Base-by-base conservation (phyloP, 2,113 vertebrate species). In the Morone saxatilis region DNA sequence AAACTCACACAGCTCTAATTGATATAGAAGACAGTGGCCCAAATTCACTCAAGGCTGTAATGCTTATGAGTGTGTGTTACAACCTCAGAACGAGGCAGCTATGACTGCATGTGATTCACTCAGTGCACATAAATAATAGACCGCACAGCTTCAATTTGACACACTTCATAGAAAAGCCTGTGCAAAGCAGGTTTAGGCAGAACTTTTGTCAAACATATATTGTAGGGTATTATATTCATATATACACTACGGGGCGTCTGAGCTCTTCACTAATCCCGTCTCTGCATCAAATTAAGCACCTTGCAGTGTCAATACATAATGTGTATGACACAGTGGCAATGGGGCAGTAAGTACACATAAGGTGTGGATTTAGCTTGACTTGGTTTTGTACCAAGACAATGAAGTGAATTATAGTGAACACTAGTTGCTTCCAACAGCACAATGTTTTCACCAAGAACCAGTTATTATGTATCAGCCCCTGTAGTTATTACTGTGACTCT, bases 1-100 rank as follows among this genome's bases (percentile, higher is more conserved):
- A 90, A 76, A 84, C 76, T 84, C 72, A 82, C 70, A 68, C 31
- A 56, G 47, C 82, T 78, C 71, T 92, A 94, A 92, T 88, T 91
- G 87, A 90, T 89, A 88, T 51, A 88, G 77, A 89, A 62, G 86
- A 90, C 88, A 79, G 74, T 56, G 76, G 79, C 50, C 76, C 61
- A 80, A 88, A 90, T 84, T 75, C 84, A 84, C 78, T 77, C 62
- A 80, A 73, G 88, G 86, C 88, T 89, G 68, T 71, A 76, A 88
- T 71, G 50, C 71, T 69, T 72, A 20, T 45, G 20, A 85, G 68
- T 81, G 78, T 84, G 72, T 79, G 81, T 51, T 70, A 70, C 62
- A 84, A 76, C 73, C 70, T 70, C 54, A 40, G 57, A 47, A 66
- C 0, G 22, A 84, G 54, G 68, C 56, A 48, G 65, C 66, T 76